Evolutionary conservation across 2,113 vertebrate species (phyloP), one percentile per base, ranked within the genome.

Genomic region (Melanostigma gelatinosum): DNA sequence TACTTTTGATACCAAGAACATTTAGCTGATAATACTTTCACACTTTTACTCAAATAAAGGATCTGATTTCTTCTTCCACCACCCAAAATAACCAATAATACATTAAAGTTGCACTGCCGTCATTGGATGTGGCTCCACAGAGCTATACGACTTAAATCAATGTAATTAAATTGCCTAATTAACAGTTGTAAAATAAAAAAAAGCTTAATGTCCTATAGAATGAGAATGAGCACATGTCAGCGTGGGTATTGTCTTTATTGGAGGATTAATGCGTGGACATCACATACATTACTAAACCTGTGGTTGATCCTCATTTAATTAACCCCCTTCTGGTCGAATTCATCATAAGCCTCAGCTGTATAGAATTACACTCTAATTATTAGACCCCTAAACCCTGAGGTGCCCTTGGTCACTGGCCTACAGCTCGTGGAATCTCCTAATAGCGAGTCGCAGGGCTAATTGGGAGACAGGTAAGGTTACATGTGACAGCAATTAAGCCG

Each of bases 381-480:
- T 76, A 72, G 81, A n/a, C 72, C 60, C 54, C 76, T 66, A 68
- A 89, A 91, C 88, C 91, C 87, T 8, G 88, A 85, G 89, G 75
- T 87, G 85, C 85, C 83, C 88, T 85, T 72, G 90, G 86, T 88
- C 86, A 76, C 77, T 84, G 80, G 86, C 87, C 88, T 76, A 48
- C 85, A 89, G 91, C 90, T 87, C 79, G 40, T 77, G 90, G 90
- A 94, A 91, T 93, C 91, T 93, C 86, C 92, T 93, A 94, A 94
- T 93, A 93, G 91, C 88, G 71, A 94, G 92, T 93, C 93, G 90
- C 79, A 52, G 92, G 92, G 90, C 94, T 95, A 95, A 95, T 95
- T 95, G 94, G 92, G 74, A 89, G 83, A 93, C 94, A 95, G 94
- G 93, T 96, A 95, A 91, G 95, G 95, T 95, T 95, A 95, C 95